Base-by-base conservation (phyloP, 1,140 invertebrate species). In the Pygmarrhopalites habei region DNA sequence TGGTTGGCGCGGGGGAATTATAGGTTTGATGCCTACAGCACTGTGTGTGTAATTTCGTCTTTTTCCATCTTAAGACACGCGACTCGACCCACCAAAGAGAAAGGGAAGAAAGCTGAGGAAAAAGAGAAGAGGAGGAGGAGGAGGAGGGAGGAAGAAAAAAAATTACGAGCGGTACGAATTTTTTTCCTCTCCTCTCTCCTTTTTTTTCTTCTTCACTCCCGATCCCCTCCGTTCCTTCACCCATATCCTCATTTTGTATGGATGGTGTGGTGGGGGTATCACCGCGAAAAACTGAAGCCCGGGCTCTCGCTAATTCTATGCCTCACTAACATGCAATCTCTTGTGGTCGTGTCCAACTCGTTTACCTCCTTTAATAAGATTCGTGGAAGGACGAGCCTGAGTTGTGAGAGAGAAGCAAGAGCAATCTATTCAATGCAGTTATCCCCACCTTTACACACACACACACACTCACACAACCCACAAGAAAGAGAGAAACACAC, bases 1-100 rank as follows among this genome's bases (percentile, higher is more conserved):
- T 7, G 15, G 15, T 7, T 35, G 32, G 32, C 5, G 32, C 5
- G 32, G 62, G 62, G 57, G 62, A 64, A 64, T 64, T 64, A 64
- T 59, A 64, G 62, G 62, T 58, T 64, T 64, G 32, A 15, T 35
- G 5, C 15, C 5, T 35, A 5, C 5, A 15, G 5, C 15, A 7
- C 55, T 56, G 49, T 58, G 47, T 59, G 62, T 64, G 62, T 64
- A 64, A 64, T 64, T 64, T 64, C 62, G 62, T 58, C 62, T 57
- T 44, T 52, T 58, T 52, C 39, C 29, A 64, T 53, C 56, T 59
- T 58, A 55, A 64, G 62, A 64, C 62, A 64, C 62, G 62, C 62
- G 62, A 64, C 47, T 49, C 32, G 32, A 46, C 55, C 60, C n/a
- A n/a, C n/a, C n/a, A n/a, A n/a, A n/a, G n/a, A n/a, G n/a, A n/a